Evolutionary conservation across 2,888 invertebrate species (phyloP).

Genomic region (Dynastes maya): DNA sequence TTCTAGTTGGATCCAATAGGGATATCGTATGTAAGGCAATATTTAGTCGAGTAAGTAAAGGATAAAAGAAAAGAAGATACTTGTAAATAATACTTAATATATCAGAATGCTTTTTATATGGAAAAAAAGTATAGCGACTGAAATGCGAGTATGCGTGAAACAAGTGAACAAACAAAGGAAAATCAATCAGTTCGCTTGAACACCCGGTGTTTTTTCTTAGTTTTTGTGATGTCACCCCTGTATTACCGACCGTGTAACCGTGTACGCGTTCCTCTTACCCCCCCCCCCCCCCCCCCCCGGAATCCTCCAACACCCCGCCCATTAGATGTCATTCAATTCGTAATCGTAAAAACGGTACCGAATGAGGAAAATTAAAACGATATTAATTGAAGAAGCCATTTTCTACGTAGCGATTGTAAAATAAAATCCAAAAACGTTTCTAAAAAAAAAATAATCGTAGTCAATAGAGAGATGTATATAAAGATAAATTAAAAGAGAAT

Average conservation of each 20-base stretch:
- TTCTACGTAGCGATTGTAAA: slow-evolving; percentile 25
- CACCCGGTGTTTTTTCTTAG: slow-evolving; percentile 48
- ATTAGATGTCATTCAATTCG: slow-evolving; percentile 27
- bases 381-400: background rate
- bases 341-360: background rate
- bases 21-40: slow-evolving; percentile 63
- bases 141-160: slow-evolving; percentile 52
- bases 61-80: slow-evolving; percentile 47
- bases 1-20: slow-evolving; percentile 62
- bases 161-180: slow-evolving; percentile 47
- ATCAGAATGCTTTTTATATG: slow-evolving; percentile 70
- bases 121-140: slow-evolving; percentile 59
- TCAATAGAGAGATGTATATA: slow-evolving; percentile 66
- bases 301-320: slow-evolving; percentile 11
- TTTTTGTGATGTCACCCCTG: slow-evolving; percentile 55
- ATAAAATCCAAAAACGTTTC: slow-evolving; percentile 1
- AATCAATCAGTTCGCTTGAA: slow-evolving; percentile 57
- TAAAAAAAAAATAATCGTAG: slow-evolving; percentile 55
- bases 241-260: slow-evolving; percentile 4
- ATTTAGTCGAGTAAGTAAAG: slow-evolving; percentile 56
- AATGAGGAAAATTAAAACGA: background rate
- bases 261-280: too few species aligned
- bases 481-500: slow-evolving; percentile 34
- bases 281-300: too few species aligned
- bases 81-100: slow-evolving; percentile 64